Percentiles rank a stretch among this genome's conserved stretches.
These are phyloP conservation scores for Anagyrus pseudococci DNA, from an alignment of 2,888 invertebrate species.

Conservation along the genomic window DNA sequence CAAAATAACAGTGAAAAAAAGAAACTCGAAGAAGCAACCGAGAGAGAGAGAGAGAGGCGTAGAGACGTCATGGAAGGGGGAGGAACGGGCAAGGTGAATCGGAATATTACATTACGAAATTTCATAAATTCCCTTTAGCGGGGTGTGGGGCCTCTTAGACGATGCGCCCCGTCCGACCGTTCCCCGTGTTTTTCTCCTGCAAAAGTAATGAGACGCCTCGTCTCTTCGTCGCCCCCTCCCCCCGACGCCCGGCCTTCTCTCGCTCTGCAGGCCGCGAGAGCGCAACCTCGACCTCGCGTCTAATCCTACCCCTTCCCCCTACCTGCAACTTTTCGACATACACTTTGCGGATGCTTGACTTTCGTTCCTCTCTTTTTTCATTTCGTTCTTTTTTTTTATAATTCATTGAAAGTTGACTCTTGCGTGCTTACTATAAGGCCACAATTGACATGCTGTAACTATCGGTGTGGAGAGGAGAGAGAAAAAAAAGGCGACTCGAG, in stretches of 20 bases:
- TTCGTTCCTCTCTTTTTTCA: no score
- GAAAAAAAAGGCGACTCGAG: no score
- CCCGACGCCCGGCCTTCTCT: no score
- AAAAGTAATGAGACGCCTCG: constrained; percentile 53
- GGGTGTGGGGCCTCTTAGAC: background rate
- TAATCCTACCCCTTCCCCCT: no score
- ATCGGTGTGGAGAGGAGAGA: no score
- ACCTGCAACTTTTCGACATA: no score
- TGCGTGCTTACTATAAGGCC: no score
- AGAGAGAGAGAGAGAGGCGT: constrained; percentile 10
- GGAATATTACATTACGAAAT: constrained; percentile 60
- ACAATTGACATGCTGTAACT: no score
- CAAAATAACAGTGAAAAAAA: constrained; percentile 10
- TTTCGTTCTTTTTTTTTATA: no score
- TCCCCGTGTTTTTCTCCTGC: constrained; percentile 57
- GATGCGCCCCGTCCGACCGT: constrained; percentile 47
- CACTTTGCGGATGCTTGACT: no score
- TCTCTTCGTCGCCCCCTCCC: background rate
- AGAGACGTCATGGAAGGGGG: background rate
- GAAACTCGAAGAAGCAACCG: background rate
- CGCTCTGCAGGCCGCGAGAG: no score
- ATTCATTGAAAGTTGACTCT: no score
- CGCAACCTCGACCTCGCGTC: background rate
- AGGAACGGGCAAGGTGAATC: constrained; percentile 46
- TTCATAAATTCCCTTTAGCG: constrained; percentile 62